These are phyloP conservation scores for Zoroaster sp. DNA, from an alignment of 53 echinoderm and acorn worm species.

Conservation along the genomic window DNA sequence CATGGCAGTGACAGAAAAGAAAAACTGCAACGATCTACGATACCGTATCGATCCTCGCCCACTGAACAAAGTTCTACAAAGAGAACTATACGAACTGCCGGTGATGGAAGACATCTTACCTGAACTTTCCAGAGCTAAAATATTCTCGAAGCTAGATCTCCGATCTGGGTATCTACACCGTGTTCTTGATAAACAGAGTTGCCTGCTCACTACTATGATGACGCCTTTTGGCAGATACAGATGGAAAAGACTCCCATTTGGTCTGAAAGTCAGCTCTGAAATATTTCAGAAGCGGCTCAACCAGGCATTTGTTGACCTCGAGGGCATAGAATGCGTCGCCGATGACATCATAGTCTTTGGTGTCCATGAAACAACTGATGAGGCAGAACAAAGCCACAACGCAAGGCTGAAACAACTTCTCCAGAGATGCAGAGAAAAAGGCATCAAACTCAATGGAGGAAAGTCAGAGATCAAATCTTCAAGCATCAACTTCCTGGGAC, in stretches of 20 bases:
- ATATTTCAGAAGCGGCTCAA: slow-evolving; percentile 50
- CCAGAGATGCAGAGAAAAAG: slow-evolving; percentile 51
- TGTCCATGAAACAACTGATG: slow-evolving; percentile 7
- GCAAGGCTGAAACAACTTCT: slow-evolving; percentile 45
- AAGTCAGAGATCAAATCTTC: too few relatives aligned
- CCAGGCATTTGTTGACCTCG: slow-evolving; percentile 31
- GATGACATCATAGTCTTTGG: slow-evolving; percentile 67
- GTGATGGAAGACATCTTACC: slow-evolving; percentile 61
- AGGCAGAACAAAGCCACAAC: slow-evolving; percentile 46
- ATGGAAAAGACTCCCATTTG: slow-evolving; percentile 61
- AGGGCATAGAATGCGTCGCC: slow-evolving; percentile 54
- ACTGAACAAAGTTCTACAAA: slow-evolving; percentile 44
- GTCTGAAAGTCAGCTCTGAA: slow-evolving; percentile 52
- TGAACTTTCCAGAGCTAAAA: slow-evolving; percentile 41
- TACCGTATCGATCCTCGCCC: slow-evolving; percentile 52
- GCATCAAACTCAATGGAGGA: too few relatives aligned
- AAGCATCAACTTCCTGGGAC: too few relatives aligned
- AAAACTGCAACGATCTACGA: slow-evolving; percentile 13
- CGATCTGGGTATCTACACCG: slow-evolving; percentile 39
- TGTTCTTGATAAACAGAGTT: slow-evolving; percentile 17
- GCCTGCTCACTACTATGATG: slow-evolving; percentile 53
- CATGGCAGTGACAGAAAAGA: slow-evolving; percentile 25
- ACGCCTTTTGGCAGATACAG: slow-evolving; percentile 54
- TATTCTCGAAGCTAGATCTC: slow-evolving; percentile 60
- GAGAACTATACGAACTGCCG: slow-evolving; percentile 43